Conservation (phyloP, 2,797 vertebrate species). For the Tenualosa ilisha region DNA sequence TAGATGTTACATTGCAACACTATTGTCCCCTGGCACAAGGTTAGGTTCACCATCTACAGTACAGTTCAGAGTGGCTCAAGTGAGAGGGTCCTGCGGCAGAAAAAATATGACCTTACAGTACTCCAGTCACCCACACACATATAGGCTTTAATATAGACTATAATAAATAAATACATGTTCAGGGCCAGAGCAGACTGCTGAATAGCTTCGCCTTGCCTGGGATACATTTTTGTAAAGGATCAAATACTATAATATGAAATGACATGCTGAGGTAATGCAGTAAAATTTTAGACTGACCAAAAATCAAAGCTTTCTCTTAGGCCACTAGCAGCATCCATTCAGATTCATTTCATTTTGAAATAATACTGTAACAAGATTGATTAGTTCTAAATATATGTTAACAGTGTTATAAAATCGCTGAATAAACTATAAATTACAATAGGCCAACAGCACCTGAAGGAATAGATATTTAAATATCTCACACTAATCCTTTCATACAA, state of each 20-base stretch:
- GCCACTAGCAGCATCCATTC: background rate
- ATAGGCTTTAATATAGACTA: too few species aligned
- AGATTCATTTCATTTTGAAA: background rate
- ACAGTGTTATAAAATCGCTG: background rate
- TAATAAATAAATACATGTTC: too few species aligned
- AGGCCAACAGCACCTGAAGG: background rate
- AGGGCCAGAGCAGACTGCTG: background rate
- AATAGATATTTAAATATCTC: background rate
- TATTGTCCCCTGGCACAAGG: background rate
- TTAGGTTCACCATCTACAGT: background rate
- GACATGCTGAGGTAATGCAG: background rate
- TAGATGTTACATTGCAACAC: background rate
- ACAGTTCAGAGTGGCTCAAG: background rate
- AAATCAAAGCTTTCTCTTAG: background rate
- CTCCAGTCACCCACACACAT: background rate
- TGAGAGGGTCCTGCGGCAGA: background rate
- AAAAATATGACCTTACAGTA: background rate
- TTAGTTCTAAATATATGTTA: background rate
- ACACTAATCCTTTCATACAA: background rate
- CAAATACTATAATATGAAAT: background rate
- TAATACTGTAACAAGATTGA: background rate
- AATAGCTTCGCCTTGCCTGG: background rate
- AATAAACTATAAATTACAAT: background rate
- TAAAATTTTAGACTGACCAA: background rate
- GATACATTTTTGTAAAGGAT: background rate